A percentile compares a stretch with the other conserved stretches of the same genome.
These are phyloP conservation scores for Eilema depressum DNA, from an alignment of 2,888 invertebrate species.

Conservation along the genomic window DNA sequence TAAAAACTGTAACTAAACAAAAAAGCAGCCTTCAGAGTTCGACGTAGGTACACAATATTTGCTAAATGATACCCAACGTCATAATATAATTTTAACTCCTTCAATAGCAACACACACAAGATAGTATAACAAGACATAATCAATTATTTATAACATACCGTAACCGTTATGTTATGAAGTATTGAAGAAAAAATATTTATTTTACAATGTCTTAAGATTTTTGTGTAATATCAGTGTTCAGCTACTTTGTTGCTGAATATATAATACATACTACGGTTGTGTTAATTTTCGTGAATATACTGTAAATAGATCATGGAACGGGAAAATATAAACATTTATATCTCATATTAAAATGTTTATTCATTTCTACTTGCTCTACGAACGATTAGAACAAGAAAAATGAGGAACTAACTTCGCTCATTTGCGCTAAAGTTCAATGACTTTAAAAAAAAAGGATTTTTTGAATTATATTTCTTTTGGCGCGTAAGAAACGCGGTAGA, in stretches of 20 bases:
- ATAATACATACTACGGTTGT: background rate
- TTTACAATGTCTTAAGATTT: too few relatives aligned
- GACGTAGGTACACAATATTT: too few relatives aligned
- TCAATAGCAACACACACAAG: too few relatives aligned
- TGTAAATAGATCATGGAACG: background rate
- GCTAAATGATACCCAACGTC: too few relatives aligned
- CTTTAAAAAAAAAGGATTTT: background rate
- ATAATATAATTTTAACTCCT: too few relatives aligned
- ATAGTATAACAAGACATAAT: too few relatives aligned
- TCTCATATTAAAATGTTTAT: background rate
- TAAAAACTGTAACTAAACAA: too few relatives aligned
- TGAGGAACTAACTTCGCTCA: background rate
- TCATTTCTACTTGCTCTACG: background rate
- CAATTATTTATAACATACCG: too few relatives aligned
- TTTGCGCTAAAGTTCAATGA: slow-evolving; percentile 1
- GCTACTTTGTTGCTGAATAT: background rate
- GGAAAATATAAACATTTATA: background rate
- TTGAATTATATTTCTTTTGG: background rate
- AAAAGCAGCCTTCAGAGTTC: too few relatives aligned
- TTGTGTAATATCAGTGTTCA: background rate
- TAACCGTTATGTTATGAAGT: too few relatives aligned
- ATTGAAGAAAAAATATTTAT: too few relatives aligned
- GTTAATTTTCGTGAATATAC: background rate
- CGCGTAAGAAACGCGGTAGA: background rate
- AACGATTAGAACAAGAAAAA: background rate